Conservation (phyloP, 2,797 vertebrate species). For the Diplodus sargus region DNA sequence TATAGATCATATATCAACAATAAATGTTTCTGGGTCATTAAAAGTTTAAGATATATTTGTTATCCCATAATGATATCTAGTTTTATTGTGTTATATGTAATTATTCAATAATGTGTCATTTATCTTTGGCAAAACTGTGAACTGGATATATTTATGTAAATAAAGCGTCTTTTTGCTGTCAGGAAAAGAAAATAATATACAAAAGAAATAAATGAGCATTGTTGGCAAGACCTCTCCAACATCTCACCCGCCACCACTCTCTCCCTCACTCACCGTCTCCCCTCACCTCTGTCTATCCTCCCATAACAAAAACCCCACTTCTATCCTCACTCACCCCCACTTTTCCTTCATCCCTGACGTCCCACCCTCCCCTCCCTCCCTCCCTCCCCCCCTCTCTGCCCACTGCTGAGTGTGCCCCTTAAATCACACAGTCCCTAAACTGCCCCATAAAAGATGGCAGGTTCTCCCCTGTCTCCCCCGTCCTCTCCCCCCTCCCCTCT, state of each 20-base stretch:
- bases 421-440: slow-evolving; percentile 86
- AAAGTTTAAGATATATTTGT: no score
- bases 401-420: slow-evolving; percentile 73
- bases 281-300: slow-evolving; percentile 40
- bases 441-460: slow-evolving; percentile 85
- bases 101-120: no score
- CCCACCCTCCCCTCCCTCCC: slow-evolving; percentile 16
- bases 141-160: no score
- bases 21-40: no score
- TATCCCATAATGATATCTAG: no score
- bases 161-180: neutral
- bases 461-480: slow-evolving; percentile 68
- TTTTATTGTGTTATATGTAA: no score
- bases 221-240: slow-evolving; percentile 3
- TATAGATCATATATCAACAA: no score
- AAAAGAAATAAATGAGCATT: slow-evolving; percentile 4
- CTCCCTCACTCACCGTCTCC: slow-evolving; percentile 12
- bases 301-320: slow-evolving; percentile 47
- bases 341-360: slow-evolving; percentile 48
- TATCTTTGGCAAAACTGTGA: no score
- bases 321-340: slow-evolving; percentile 43
- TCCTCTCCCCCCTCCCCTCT: slow-evolving; percentile 57
- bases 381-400: slow-evolving; percentile 30
- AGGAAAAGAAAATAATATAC: neutral
- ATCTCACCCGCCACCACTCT: slow-evolving; percentile 5